Conservation (phyloP, 2,797 vertebrate species). For the Lophius americanus region DNA sequence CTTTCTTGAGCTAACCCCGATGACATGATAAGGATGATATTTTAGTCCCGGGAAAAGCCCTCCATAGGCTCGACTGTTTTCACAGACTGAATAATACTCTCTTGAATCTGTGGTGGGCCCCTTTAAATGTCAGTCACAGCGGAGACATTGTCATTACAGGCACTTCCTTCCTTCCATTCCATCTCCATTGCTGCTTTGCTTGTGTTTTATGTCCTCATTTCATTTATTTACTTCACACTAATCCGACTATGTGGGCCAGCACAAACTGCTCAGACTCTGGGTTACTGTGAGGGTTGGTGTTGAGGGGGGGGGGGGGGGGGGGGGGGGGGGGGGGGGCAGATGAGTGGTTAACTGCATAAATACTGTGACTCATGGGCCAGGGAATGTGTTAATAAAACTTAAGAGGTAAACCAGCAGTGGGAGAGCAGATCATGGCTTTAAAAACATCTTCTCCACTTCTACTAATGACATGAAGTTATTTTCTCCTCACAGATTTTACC, state of each 20-base stretch:
- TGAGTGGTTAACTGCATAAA: constrained; percentile 41
- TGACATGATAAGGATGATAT: background rate
- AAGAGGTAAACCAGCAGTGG: constrained; percentile 25
- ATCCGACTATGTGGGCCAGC: constrained; percentile 10
- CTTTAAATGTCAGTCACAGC: background rate
- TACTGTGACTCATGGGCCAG: constrained; percentile 53
- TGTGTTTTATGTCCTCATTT: background rate
- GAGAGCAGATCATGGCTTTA: constrained; percentile 22
- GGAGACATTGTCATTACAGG: background rate
- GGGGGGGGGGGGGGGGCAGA: background rate
- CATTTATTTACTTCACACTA: too few species aligned
- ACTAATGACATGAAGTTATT: constrained; percentile 12
- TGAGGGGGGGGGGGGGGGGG: constrained; percentile 1
- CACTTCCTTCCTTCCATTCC: constrained; percentile 43
- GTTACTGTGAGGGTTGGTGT: background rate
- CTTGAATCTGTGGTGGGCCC: background rate
- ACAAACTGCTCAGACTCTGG: background rate
- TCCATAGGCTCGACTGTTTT: background rate
- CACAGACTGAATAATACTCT: background rate
- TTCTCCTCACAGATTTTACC: constrained; percentile 43
- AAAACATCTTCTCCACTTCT: constrained; percentile 7
- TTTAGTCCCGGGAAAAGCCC: background rate
- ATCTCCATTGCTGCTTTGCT: constrained; percentile 9
- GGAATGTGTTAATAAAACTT: constrained; percentile 59
- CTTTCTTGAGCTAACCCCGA: background rate